These are phyloP conservation scores for Panulirus ornatus DNA, from an alignment of 1,140 invertebrate species.

Conservation along the genomic window DNA sequence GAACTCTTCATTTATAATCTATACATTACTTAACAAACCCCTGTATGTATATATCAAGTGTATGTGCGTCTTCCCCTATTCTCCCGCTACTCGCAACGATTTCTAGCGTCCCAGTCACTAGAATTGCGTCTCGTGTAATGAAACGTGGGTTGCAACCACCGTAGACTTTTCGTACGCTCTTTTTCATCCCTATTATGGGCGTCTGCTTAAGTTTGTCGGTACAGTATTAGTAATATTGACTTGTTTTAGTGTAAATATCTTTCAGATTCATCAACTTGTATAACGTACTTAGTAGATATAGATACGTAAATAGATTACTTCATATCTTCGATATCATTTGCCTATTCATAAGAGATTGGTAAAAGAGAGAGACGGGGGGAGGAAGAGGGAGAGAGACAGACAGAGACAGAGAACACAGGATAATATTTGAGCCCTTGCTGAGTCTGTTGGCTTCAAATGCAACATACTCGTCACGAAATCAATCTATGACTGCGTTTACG, in stretches of 20 bases:
- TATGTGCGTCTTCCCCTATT: too few relatives aligned
- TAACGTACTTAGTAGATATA: not conserved
- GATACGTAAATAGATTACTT: not conserved
- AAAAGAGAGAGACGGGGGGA: not conserved
- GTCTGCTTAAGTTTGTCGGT: not conserved
- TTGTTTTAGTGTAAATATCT: not conserved
- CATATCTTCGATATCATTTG: not conserved
- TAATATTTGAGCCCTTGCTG: conserved; percentile 1
- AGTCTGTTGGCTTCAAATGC: not conserved
- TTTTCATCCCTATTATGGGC: not conserved
- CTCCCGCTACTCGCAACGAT: too few relatives aligned
- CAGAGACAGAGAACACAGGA: too few relatives aligned
- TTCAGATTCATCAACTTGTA: not conserved
- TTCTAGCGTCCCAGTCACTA: too few relatives aligned
- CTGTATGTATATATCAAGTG: too few relatives aligned
- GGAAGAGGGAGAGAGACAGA: too few relatives aligned
- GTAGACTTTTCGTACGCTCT: not conserved
- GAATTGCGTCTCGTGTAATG: too few relatives aligned
- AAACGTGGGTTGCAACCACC: too few relatives aligned
- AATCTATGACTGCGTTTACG: not conserved
- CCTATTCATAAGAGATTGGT: not conserved
- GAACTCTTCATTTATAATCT: too few relatives aligned
- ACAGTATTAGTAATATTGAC: not conserved
- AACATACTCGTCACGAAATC: not conserved
- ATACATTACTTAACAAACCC: too few relatives aligned